Conservation (phyloP, 92 coral and sea anemone species). For the Palythoa caribaeorum region DNA sequence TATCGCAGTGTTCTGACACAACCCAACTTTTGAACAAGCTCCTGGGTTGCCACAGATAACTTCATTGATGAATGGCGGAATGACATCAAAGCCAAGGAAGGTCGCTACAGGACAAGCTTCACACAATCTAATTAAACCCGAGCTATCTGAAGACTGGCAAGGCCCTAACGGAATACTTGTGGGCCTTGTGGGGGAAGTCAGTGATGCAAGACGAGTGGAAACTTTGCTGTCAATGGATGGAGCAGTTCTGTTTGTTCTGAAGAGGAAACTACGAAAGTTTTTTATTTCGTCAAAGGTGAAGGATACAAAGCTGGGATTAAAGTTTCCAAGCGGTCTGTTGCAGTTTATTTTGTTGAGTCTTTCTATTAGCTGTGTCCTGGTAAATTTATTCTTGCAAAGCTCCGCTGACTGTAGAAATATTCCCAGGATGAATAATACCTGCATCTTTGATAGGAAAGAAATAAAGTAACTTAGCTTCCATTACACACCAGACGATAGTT, state of each 20-base stretch:
- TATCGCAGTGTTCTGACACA: constrained; percentile 25
- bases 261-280: constrained; percentile 3
- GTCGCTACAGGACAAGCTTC: constrained; percentile 42
- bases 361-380: constrained; percentile 14
- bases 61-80: constrained; percentile 34
- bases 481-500: too few relatives aligned
- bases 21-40: not conserved
- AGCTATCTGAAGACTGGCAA: constrained; percentile 14
- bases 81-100: constrained; percentile 21
- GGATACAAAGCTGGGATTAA: constrained; percentile 36
- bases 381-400: constrained; percentile 37
- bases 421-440: not conserved
- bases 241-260: not conserved
- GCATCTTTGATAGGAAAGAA: not conserved
- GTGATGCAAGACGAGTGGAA: not conserved
- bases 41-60: constrained; percentile 30
- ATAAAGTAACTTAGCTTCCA: not conserved
- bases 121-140: constrained; percentile 20
- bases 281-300: not conserved
- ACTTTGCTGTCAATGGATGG: not conserved
- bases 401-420: not conserved
- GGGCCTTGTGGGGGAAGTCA: not conserved
- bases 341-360: constrained; percentile 20
- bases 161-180: not conserved
- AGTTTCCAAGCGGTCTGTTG: constrained; percentile 23